These are phyloP conservation scores for Halichondria panicea DNA, from an alignment of 37 sponge, comb jelly and placozoan genomes.

Conservation along the genomic window DNA sequence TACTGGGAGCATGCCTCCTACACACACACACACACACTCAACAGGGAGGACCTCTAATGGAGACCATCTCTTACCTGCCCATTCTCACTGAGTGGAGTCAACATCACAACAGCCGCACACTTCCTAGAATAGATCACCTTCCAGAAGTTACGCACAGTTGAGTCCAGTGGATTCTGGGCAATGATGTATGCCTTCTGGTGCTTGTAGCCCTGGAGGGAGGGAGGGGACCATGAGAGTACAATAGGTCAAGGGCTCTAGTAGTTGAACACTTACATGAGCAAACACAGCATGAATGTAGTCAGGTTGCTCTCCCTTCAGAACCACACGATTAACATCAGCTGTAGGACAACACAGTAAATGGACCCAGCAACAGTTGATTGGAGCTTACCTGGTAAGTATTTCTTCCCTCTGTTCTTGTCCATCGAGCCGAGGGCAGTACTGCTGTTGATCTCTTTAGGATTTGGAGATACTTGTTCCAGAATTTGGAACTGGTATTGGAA, in stretches of 20 bases:
- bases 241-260: neutral
- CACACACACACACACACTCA: neutral
- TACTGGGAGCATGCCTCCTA: slow-evolving; percentile 5
- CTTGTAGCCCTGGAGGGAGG: slow-evolving; percentile 61
- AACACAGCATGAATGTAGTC: slow-evolving; percentile 36
- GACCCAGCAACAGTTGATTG: neutral
- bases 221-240: neutral
- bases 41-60: neutral
- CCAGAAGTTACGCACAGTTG: slow-evolving; percentile 66
- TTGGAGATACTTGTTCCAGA: slow-evolving; percentile 42
- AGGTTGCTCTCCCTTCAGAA: slow-evolving; percentile 1
- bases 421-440: slow-evolving; percentile 10
- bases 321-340: neutral
- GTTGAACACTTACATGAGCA: slow-evolving; percentile 6
- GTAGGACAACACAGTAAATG: neutral
- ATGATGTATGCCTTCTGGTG: slow-evolving; percentile 66
- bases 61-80: slow-evolving; percentile 7
- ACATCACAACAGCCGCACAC: slow-evolving; percentile 35
- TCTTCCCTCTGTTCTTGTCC: slow-evolving; percentile 19
- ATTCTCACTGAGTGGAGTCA: slow-evolving; percentile 44
- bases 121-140: slow-evolving; percentile 49
- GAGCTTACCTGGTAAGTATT: slow-evolving; percentile 32
- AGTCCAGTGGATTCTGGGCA: slow-evolving; percentile 64
- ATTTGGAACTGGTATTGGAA: too few species aligned
- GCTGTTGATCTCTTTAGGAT: slow-evolving; percentile 1